Evolutionary conservation across 2,113 vertebrate species (phyloP), one percentile per base, ranked within the genome.

Genomic region (Urocitellus parryii): DNA sequence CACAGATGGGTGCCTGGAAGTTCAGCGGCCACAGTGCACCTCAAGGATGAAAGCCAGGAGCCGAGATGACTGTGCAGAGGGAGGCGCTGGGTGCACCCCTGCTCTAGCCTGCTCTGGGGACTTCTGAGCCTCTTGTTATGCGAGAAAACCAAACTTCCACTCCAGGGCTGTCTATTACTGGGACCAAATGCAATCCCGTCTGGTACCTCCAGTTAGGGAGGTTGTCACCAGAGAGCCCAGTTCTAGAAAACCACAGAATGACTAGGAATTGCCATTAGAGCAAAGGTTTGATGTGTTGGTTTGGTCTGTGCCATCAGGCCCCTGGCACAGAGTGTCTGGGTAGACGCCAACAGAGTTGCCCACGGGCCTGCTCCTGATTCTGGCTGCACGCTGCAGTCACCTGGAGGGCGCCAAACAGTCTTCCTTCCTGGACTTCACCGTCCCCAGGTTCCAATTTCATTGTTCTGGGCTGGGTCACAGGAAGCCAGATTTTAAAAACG

Each of bases 401-500:
- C 32, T 25, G 3, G 13, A 78, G 63, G 93, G 20, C 22, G 37
- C 56, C 34, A 29, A 27, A 29, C 20, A 39, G 8, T 42, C 42
- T 81, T 58, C n/a, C 48, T 53, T 78, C 70, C 37, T 56, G 6
- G 63, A 51, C 39, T 22, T 86, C 74, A 13, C 37, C 4, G 2
- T 18, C 61, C 6, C 32, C 17, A 89, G 9, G 25, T 73, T 92
- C 56, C 17, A 48, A 2, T 53, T 81, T 63, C 61, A 80, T 89
- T 87, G 48, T 91, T 70, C 42, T 70, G 5, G 34, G 83, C 0
- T 51, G 5, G 70, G 68, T 77, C 34, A 32, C 4, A 34, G 77
- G 39, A 42, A 92, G 80, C 7, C 8, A 81, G 61, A 80, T 53
- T 56, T 93, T 67, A 27, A 94, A 97, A 90, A 76, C 53, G n/a